Evolutionary conservation across 2,113 vertebrate species (phyloP), one percentile per base, ranked within the genome.

Genomic region (Calidris pugnax): DNA sequence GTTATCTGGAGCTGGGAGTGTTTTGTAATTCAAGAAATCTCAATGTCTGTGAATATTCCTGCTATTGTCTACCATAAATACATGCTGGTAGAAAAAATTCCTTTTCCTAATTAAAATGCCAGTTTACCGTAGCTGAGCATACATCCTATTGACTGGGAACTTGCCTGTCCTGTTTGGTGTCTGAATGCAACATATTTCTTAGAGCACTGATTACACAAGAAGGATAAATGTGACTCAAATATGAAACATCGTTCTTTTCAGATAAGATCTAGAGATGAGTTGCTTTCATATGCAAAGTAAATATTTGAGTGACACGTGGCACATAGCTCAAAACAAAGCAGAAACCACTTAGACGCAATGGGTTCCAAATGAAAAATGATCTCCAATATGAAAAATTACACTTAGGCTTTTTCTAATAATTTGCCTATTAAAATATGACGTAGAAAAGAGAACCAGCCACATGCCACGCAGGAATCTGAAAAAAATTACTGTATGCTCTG

Each of bases 191-290:
- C 74, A 60, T 88, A 50, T 84, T 90, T 91, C 68, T 88, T 90
- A 79, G 83, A 91, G 17, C 91, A 88, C 15, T 71, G 59, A 69
- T 96, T 90, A 8, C 48, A 27, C 79, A 67, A 89, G 72, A 55
- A 77, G 55, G 56, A 15, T 86, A 23, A 93, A 56, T 74, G 79
- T 94, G 80, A 96, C 79, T 95, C 95, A 95, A 4, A 28, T 35
- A 23, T 47, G 83, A 90, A 80, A 43, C 72, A 83, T 43, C 14
- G 21, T 71, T 92, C 75, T 80, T 27, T 81, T 60, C 67, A 75
- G 85, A 96, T 94, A 90, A 83, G 35, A 90, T 94, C 88, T 81
- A 8, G 55, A 77, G 85, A 86, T 90, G 74, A 33, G 59, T 59
- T 73, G 24, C 32, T 89, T 55, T 75, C 80, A 80, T 35, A 68